phyloP scores from a whole-genome alignment of 1,140 invertebrate species.

The Vanessa tameamea region DNA sequence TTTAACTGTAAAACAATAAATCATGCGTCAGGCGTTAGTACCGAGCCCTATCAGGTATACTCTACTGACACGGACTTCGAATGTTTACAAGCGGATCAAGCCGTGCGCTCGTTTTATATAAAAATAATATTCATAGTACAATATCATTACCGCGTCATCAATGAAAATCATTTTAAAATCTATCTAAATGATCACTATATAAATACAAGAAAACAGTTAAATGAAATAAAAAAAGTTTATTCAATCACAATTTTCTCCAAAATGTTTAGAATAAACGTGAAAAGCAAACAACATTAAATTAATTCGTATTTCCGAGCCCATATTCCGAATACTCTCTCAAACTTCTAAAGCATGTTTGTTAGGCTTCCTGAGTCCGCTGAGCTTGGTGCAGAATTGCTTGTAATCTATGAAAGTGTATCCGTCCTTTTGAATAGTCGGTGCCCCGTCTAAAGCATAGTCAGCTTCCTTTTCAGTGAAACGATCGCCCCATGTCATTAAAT shows the following conservation, averaged over 20 bases:
- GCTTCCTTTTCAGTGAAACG: constrained; percentile 82
- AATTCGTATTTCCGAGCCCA: neutral
- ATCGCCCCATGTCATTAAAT: constrained; percentile 83
- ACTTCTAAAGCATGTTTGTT: constrained; percentile 54
- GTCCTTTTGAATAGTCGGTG: constrained; percentile 80
- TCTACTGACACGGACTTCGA: no score
- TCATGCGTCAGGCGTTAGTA: no score
- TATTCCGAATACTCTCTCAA: constrained; percentile 19
- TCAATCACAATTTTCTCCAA: constrained; percentile 10
- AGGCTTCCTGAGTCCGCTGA: constrained; percentile 81
- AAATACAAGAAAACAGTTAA: neutral
- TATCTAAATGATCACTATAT: neutral
- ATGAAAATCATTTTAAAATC: no score
- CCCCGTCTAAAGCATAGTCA: constrained; percentile 83
- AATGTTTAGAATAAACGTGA: constrained; percentile 12
- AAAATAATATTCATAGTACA: constrained; percentile 19
- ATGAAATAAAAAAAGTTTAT: constrained; percentile 2
- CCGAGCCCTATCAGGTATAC: no score
- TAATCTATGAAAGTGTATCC: constrained; percentile 82
- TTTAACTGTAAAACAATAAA: no score
- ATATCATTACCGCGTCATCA: constrained; percentile 11
- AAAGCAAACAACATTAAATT: constrained; percentile 15
- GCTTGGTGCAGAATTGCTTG: constrained; percentile 82
- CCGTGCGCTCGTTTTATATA: neutral
- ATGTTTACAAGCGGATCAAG: neutral